Base-by-base conservation (phyloP, 2,888 invertebrate species). In the Venusia cambrica region DNA sequence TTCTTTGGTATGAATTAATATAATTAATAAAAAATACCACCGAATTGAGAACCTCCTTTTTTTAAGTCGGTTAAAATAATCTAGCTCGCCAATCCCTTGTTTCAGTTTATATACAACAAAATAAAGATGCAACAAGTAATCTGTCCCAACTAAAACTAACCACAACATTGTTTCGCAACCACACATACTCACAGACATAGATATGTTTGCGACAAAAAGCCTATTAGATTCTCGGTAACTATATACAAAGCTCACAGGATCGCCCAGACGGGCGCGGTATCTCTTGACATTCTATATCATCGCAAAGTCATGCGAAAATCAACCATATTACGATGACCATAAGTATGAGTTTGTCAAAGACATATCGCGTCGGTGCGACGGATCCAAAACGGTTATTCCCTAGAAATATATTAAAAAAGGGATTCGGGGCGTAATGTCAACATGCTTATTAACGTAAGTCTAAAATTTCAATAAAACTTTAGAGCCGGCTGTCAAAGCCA, bases 141-240 rank as follows among this genome's bases (percentile, higher is more conserved):
- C 30, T 33, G 18, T 35, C 36, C 20, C 35, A 45, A 42, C 29
- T 43, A 31, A 45, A 47, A 40, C 42, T 45, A 44, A 29, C 43
- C 41, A 45, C 43, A 47, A 45, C 42, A 38, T 30, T 33, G 53
- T 47, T 53, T 66, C 72, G 66, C 68, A 72, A 61, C 60, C 73
- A 67, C 66, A 59, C 70, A 52, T 58, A 66, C 72, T 55, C 56
- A 65, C 67, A 12, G 14, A 66, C 57, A 73, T 56, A 78, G 84
- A 83, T 84, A 84, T 84, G 85, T 84, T 78, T 79, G 83, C 83
- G 81, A 84, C 77, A 79, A 71, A n/a, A 84, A 81, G 81, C 81
- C 73, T 80, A 74, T 63, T 71, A 65, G 67, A 66, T 41, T 51
- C 44, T 58, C 56, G 61, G 63, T 67, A 71, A 76, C 45, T 70